Evolutionary conservation across 2,888 invertebrate species (phyloP), one percentile per base, ranked within the genome.

Genomic region (Helobdella robusta): DNA sequence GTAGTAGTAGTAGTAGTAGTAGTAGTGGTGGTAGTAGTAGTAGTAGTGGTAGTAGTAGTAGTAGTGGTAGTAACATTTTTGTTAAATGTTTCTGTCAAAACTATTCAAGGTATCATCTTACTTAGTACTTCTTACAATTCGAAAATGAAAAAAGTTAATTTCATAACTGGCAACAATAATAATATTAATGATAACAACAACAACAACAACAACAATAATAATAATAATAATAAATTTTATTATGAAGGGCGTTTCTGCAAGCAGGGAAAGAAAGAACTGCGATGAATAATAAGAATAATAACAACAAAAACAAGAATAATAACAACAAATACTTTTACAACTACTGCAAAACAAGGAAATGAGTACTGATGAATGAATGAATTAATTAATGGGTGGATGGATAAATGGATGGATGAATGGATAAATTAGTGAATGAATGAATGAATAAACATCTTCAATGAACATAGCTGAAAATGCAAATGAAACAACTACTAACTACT

Each of bases 1-100:
- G 40, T 40, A 40, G 40, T 40, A 40, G 40, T 40, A 40, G 40
- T 40, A 40, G 40, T 40, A 40, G 40, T 40, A 40, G 40, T 40
- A 40, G 40, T 40, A 40, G 40, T 40, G 18, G 40, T 40, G 18
- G 40, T 40, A 40, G 40, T 40, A 40, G 40, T 40, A 40, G 40
- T 40, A 40, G 40, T 40, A 40, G 40, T 40, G 40, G 40, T 8
- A 18, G 40, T 8, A 40, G 18, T 40, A 40, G 40, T 40, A 40
- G 40, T 40, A 40, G 40, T 40, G 18, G 18, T 40, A 40, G 18
- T 40, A 40, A 40, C 15, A 40, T 8, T 40, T 15, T 15, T 40
- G 8, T 8, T 15, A 40, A 18, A 15, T 40, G 8, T 40, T 15
- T 8, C 15, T 40, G 18, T 15, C 40, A 40, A 40, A 8, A 40